Evolutionary conservation across 1,140 invertebrate genomes (phyloP).

Genomic region (Sarcophaga bullata): DNA sequence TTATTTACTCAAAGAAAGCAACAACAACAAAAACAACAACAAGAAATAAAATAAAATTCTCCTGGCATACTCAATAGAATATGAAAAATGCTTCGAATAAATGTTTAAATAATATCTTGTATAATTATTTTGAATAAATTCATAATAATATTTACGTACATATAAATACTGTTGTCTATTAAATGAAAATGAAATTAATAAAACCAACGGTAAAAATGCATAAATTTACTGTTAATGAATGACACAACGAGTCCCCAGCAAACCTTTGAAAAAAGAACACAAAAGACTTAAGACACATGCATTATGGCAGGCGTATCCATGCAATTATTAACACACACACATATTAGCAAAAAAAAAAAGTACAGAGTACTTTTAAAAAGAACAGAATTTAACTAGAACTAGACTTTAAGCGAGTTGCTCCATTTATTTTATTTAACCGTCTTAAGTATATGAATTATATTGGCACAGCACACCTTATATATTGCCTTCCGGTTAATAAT

Average conservation of each 20-base stretch:
- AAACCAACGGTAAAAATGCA: slow-evolving; percentile 16
- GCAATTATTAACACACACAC: too few relatives aligned
- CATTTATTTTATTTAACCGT: too few relatives aligned
- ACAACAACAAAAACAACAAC: slow-evolving; percentile 7
- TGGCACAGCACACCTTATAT: slow-evolving; percentile 18
- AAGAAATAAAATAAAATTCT: not conserved
- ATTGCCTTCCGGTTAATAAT: slow-evolving; percentile 22
- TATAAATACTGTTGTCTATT: not conserved
- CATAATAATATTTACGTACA: slow-evolving; percentile 13
- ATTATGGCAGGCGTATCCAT: not conserved
- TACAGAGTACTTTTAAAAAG: too few relatives aligned
- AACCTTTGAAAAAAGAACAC: not conserved
- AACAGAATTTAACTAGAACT: too few relatives aligned
- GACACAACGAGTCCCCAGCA: not conserved
- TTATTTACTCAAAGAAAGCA: not conserved
- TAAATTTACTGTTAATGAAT: not conserved
- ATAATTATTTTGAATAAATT: slow-evolving; percentile 25
- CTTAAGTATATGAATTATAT: slow-evolving; percentile 2
- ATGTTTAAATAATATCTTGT: not conserved
- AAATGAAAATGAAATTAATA: not conserved
- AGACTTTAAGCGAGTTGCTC: too few relatives aligned
- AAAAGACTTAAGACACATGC: too few relatives aligned
- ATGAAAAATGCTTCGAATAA: too few relatives aligned
- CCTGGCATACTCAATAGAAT: too few relatives aligned
- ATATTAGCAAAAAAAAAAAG: too few relatives aligned